These are phyloP conservation scores for Cyprinella venusta DNA, from an alignment of 2,797 vertebrate species.

Conservation along the genomic window DNA sequence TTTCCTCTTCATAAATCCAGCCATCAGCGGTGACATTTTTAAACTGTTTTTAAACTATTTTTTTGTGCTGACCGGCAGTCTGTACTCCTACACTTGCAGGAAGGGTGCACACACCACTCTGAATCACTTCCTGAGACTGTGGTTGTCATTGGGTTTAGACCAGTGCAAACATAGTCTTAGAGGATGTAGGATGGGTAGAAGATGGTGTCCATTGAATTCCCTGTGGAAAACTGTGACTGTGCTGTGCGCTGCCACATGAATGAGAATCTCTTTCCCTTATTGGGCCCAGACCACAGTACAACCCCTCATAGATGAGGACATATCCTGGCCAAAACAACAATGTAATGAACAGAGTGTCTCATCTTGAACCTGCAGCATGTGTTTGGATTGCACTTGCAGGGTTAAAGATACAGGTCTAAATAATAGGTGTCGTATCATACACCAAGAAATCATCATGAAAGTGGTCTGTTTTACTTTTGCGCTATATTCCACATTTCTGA, in stretches of 20 bases:
- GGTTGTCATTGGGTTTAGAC: constrained; percentile 42
- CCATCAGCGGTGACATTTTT: neutral
- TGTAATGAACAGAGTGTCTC: neutral
- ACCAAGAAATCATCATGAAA: neutral
- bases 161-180: constrained; percentile 40
- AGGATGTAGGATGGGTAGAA: constrained; percentile 12
- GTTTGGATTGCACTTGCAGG: neutral
- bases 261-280: neutral
- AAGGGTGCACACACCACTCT: constrained; percentile 31
- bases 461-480: neutral
- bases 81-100: constrained; percentile 41
- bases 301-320: neutral
- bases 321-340: constrained; percentile 17
- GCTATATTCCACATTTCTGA: neutral
- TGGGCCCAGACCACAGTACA: neutral
- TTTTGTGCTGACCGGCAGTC: constrained; percentile 38
- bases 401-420: neutral
- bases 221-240: constrained; percentile 24
- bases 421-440: too few species aligned
- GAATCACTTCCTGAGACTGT: constrained; percentile 50
- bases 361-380: neutral
- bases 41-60: neutral
- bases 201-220: constrained; percentile 12
- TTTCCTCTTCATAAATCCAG: constrained; percentile 2
- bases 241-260: neutral